Evolutionary conservation across 2,113 vertebrate genomes (phyloP).

Genomic region (Nothobranchius furzeri): DNA sequence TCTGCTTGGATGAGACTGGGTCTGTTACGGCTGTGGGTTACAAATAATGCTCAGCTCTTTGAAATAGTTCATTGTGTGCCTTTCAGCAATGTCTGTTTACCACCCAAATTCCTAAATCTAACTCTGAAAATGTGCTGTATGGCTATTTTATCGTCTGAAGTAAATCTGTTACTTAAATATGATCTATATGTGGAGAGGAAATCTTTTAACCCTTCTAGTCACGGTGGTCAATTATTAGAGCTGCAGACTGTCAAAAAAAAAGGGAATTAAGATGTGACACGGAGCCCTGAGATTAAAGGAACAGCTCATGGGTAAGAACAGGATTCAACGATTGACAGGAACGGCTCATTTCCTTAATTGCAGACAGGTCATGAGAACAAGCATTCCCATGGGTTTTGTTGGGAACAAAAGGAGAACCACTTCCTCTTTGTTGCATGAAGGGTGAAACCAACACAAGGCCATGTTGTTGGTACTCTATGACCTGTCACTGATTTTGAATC

Average conservation of each 20-base stretch:
- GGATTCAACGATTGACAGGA: background rate
- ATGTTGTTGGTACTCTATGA: too few species aligned
- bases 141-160: constrained; percentile 1
- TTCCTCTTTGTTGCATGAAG: background rate
- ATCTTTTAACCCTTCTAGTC: background rate
- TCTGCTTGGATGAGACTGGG: constrained; percentile 18
- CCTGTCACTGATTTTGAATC: too few species aligned
- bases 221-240: background rate
- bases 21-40: constrained; percentile 16
- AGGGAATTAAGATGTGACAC: constrained; percentile 12
- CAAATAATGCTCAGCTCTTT: constrained; percentile 27
- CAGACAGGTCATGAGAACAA: constrained; percentile 14
- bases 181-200: constrained; percentile 27
- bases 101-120: constrained; percentile 36
- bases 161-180: constrained; percentile 9
- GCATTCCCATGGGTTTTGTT: constrained; percentile 18
- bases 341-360: constrained; percentile 27
- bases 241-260: constrained; percentile 3
- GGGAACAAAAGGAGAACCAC: background rate
- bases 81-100: constrained; percentile 20
- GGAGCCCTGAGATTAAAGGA: constrained; percentile 7
- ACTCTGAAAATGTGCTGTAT: constrained; percentile 12
- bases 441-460: background rate
- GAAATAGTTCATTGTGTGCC: constrained; percentile 43
- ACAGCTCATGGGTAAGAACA: background rate